Conservation (phyloP, 2,888 invertebrate species). For the Dromius quadrimaculatus region DNA sequence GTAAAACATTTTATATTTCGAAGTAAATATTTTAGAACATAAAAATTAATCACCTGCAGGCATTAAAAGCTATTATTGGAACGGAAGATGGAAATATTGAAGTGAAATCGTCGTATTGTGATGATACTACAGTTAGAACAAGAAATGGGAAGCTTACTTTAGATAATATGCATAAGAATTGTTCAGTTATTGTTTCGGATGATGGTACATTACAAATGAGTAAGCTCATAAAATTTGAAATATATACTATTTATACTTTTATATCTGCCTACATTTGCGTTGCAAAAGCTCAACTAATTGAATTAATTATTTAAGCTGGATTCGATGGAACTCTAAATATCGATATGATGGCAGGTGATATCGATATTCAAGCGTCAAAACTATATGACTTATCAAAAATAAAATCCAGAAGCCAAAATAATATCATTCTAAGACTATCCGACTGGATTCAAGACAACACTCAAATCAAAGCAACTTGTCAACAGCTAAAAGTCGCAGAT, state of each 20-base stretch:
- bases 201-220: constrained; percentile 60
- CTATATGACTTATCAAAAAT: constrained; percentile 61
- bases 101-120: constrained; percentile 61
- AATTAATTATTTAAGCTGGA: constrained; percentile 60
- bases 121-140: constrained; percentile 59
- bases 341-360: constrained; percentile 59
- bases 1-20: neutral
- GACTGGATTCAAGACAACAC: constrained; percentile 60
- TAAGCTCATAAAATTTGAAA: constrained; percentile 54
- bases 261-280: no score
- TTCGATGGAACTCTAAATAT: constrained; percentile 63
- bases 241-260: no score
- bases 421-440: constrained; percentile 60
- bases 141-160: constrained; percentile 60
- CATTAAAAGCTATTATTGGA: constrained; percentile 57
- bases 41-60: constrained; percentile 60
- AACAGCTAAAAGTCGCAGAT: constrained; percentile 36
- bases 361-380: constrained; percentile 62
- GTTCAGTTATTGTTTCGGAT: constrained; percentile 57
- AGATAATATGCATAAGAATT: constrained; percentile 61
- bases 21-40: constrained; percentile 59
- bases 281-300: constrained; percentile 35
- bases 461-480: constrained; percentile 55
- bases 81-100: constrained; percentile 60
- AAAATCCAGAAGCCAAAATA: constrained; percentile 58